A percentile compares a stretch with the other conserved stretches of the same genome.
phyloP scores from a whole-genome alignment of 2,888 invertebrate species.

The Chrysina gloriosa region DNA sequence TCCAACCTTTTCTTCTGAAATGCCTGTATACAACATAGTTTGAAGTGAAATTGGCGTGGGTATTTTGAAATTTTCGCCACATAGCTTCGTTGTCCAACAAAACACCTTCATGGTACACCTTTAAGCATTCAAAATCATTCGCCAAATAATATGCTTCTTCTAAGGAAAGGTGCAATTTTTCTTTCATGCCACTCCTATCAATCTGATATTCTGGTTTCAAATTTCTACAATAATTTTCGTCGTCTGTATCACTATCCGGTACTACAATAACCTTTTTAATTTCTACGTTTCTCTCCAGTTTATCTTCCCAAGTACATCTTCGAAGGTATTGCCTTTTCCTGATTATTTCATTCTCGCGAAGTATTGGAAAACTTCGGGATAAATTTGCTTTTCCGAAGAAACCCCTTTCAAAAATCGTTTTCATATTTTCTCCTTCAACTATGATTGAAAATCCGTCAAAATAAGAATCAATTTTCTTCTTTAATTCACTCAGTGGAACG shows the following conservation, averaged over 20 bases:
- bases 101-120: constrained; percentile 69
- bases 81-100: constrained; percentile 67
- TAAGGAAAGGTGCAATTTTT: constrained; percentile 75
- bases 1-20: constrained; percentile 89
- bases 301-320: constrained; percentile 64
- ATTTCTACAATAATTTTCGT: constrained; percentile 72
- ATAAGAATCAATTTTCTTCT: constrained; percentile 50
- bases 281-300: constrained; percentile 54
- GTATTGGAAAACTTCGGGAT: constrained; percentile 59
- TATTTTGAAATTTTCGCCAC: constrained; percentile 71
- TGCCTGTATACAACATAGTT: constrained; percentile 87
- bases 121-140: constrained; percentile 75
- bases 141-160: constrained; percentile 84
- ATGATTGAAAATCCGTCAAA: constrained; percentile 78
- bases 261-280: constrained; percentile 69
- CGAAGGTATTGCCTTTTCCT: constrained; percentile 72
- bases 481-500: not conserved
- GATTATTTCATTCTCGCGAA: constrained; percentile 66
- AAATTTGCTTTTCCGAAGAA: constrained; percentile 79
- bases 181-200: constrained; percentile 70
- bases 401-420: constrained; percentile 75
- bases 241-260: constrained; percentile 75
- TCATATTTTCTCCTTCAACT: constrained; percentile 71
- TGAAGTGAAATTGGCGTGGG: constrained; percentile 72
- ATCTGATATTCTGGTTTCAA: constrained; percentile 71